phyloP scores from a whole-genome alignment of 1,140 invertebrate species.

The Chlorops oryzae region DNA sequence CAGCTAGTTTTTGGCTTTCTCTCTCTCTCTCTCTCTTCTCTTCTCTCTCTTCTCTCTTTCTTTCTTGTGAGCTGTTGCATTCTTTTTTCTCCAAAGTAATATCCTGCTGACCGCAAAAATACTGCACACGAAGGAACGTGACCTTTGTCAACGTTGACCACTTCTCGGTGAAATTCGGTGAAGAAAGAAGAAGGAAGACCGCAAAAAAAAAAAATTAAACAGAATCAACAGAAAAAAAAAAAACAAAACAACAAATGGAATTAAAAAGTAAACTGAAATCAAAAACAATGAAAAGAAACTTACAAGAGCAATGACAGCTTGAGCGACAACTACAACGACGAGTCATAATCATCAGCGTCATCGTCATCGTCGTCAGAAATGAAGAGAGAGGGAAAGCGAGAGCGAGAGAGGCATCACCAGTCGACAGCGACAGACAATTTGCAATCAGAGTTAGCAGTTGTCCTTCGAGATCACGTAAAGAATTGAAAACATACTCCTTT shows the following conservation, averaged over 20 bases:
- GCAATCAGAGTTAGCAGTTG: neutral
- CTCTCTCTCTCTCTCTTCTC: neutral
- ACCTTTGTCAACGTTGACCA: too few species aligned
- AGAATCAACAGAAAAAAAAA: neutral
- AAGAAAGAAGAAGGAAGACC: neutral
- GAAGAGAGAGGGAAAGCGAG: neutral
- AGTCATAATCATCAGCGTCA: too few species aligned
- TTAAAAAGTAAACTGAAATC: neutral
- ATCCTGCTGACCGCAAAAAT: too few species aligned
- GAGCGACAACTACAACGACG: neutral
- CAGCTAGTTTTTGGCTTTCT: too few species aligned
- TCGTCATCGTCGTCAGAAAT: too few species aligned
- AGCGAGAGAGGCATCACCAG: neutral
- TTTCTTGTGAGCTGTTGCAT: neutral
- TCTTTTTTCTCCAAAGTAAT: too few species aligned
- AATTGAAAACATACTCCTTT: slow-evolving; percentile 2
- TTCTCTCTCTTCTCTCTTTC: neutral
- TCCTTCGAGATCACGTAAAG: slow-evolving; percentile 11
- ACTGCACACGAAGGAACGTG: too few species aligned
- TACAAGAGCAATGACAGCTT: neutral
- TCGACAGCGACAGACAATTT: slow-evolving; percentile 3
- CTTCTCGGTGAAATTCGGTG: too few species aligned
- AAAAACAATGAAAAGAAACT: neutral
- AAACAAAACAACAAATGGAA: neutral
- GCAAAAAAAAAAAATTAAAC: neutral